A percentile compares a stretch with the other conserved stretches of the same genome.
These are phyloP conservation scores for Menidia beryllina DNA, from an alignment of 2,113 vertebrate genomes.

Conservation along the genomic window DNA sequence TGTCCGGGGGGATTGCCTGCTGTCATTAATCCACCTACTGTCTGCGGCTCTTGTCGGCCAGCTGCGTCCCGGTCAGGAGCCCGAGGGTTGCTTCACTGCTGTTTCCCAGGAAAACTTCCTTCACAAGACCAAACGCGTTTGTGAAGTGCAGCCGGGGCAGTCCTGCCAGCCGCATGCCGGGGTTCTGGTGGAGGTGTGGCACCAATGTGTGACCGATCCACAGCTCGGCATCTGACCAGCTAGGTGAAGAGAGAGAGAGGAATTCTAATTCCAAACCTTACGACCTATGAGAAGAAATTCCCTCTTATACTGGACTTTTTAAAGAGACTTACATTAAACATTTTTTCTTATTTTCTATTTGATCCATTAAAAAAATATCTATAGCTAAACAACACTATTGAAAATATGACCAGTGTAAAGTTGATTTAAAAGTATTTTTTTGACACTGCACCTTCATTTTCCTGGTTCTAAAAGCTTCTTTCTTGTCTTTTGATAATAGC, in stretches of 20 bases:
- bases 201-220: constrained; percentile 78
- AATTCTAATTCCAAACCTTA: too few relatives aligned
- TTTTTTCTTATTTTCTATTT: too few relatives aligned
- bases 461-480: too few relatives aligned
- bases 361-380: too few relatives aligned
- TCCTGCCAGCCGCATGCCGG: constrained; percentile 71
- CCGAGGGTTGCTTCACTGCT: constrained; percentile 41
- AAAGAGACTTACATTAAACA: too few relatives aligned
- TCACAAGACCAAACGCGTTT: background rate
- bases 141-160: constrained; percentile 66
- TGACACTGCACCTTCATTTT: too few relatives aligned
- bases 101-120: constrained; percentile 61
- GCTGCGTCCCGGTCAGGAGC: constrained; percentile 59
- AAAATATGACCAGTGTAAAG: too few relatives aligned
- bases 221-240: constrained; percentile 74
- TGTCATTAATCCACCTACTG: constrained; percentile 61
- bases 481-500: too few relatives aligned
- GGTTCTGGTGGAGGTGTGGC: constrained; percentile 76
- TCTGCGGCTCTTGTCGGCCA: constrained; percentile 52
- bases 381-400: too few relatives aligned
- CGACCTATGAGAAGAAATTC: too few relatives aligned
- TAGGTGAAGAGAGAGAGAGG: constrained; percentile 41
- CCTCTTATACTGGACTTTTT: too few relatives aligned
- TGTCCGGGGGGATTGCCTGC: background rate
- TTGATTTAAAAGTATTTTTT: too few relatives aligned